These are phyloP conservation scores for Drosophila rubida DNA, from an alignment of 2,888 invertebrate genomes.

Conservation along the genomic window DNA sequence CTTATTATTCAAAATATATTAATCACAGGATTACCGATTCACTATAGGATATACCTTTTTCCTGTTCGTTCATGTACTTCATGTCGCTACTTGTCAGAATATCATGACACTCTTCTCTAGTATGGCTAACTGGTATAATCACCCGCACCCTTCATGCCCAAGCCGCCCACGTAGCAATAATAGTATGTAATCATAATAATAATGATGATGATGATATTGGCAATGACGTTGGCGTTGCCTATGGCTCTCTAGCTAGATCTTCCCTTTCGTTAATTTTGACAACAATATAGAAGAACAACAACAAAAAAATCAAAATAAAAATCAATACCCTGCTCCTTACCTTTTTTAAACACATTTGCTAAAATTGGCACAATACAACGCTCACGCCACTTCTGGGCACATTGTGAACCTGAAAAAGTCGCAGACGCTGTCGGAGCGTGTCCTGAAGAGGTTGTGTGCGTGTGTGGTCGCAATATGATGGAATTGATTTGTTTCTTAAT, in stretches of 20 bases:
- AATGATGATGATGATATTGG: slow-evolving; percentile 35
- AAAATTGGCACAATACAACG: slow-evolving; percentile 59
- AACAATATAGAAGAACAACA: slow-evolving; percentile 18
- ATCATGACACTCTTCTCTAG: not conserved
- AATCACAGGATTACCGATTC: no score
- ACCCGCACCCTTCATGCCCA: slow-evolving; percentile 35
- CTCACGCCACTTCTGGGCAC: slow-evolving; percentile 13
- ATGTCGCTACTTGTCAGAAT: not conserved
- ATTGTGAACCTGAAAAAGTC: slow-evolving; percentile 11
- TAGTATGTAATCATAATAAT: slow-evolving; percentile 57
- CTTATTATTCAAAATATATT: no score
- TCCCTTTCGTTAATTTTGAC: slow-evolving; percentile 37
- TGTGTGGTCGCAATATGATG: slow-evolving; percentile 48
- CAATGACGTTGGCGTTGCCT: slow-evolving; percentile 41
- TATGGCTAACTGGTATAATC: slow-evolving; percentile 7
- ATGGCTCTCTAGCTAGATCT: slow-evolving; percentile 30
- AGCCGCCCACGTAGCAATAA: slow-evolving; percentile 62
- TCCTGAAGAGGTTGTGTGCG: slow-evolving; percentile 45
- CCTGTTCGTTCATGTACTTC: no score
- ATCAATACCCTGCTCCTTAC: slow-evolving; percentile 63
- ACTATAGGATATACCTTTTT: no score
- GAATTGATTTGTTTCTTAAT: slow-evolving; percentile 66
- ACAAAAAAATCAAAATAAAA: slow-evolving; percentile 33
- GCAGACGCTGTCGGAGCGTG: slow-evolving; percentile 37
- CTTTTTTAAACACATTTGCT: slow-evolving; percentile 41